Base-by-base conservation (phyloP, 2,797 vertebrate species). In the Cephalopachus bancanus region DNA sequence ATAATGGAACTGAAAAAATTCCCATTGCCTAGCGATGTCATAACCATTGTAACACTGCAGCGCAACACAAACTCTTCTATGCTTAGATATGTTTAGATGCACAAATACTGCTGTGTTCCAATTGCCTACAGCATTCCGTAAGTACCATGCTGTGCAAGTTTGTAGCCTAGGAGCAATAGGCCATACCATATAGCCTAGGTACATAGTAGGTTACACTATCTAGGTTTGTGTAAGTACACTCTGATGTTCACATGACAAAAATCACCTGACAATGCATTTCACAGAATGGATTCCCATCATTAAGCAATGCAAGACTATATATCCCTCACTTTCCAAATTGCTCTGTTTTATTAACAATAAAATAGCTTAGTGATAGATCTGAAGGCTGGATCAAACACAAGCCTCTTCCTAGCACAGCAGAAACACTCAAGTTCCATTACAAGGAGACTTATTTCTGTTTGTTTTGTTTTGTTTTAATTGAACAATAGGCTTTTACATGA, bases 381-480 rank as follows among this genome's bases (percentile, higher is more conserved):
- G 44, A 44, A 44, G 44, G 44, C 44, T 37, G 49, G 10, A 55
- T 80, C 33, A 84, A 81, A 53, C 22, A 24, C 10, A 33, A 33
- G 22, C 3, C 37, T 84, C 44, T 86, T 92, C 22, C 49, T 55
- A 49, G 10, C 60, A 37, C 8, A 88, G 24, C 59, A 96, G n/a
- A 83, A 86, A 85, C 2, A 10, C 51, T 78, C 60, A 60, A 65
- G 15, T 60, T 75, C 44, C 44, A 14, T 62, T 83, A 49, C 6
- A 33, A 57, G 51, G 33, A n/a, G 24, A 71, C 64, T 64, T 33
- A 69, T 44, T 44, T 44, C 44, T 44, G 44, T 12, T 91, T 19
- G n/a, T 79, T 93, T 94, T 44, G 5, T n/a, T 92, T 33, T 76
- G 44, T 86, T 96, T 93, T 71, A 83, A 67, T 11, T 65, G n/a